These are phyloP conservation scores for Rhorus exstirpatorius DNA, from an alignment of 2,888 invertebrate genomes.

Conservation along the genomic window DNA sequence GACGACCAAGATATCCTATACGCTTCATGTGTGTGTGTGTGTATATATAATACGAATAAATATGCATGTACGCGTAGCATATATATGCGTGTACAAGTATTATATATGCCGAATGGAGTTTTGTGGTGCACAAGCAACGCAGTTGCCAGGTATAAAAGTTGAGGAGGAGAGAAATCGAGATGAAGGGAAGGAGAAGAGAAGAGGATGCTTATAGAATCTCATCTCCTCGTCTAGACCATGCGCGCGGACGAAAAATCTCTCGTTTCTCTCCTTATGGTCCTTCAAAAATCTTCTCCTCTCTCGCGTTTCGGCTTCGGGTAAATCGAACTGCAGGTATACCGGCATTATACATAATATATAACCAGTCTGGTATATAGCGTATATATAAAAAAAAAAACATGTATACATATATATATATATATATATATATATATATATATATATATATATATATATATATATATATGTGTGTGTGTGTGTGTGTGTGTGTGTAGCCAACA, in stretches of 20 bases:
- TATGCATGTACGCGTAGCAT: background rate
- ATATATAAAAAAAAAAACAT: constrained; percentile 9
- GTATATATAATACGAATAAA: background rate
- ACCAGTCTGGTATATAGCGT: constrained; percentile 36
- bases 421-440: constrained; percentile 9
- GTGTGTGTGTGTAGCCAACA: constrained; percentile 8
- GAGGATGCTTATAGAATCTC: constrained; percentile 45
- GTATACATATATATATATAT: background rate
- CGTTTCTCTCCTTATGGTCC: constrained; percentile 41
- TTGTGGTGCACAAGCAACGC: constrained; percentile 51
- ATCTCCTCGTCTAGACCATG: constrained; percentile 59
- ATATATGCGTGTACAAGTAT: constrained; percentile 8
- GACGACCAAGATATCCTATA: constrained; percentile 74
- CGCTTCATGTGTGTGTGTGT: background rate
- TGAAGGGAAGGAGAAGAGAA: constrained; percentile 9
- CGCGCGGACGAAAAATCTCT: no score
- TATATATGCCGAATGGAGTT: constrained; percentile 20
- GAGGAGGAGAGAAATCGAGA: constrained; percentile 36
- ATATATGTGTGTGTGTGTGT: constrained; percentile 8
- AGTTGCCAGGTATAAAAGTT: constrained; percentile 79
- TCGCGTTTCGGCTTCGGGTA: constrained; percentile 55
- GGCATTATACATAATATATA: constrained; percentile 46
- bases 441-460: constrained; percentile 7
- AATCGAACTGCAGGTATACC: constrained; percentile 65
- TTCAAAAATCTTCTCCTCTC: constrained; percentile 39